Base-by-base conservation (phyloP, 1,140 invertebrate species). In the Calliopsis andreniformis region DNA sequence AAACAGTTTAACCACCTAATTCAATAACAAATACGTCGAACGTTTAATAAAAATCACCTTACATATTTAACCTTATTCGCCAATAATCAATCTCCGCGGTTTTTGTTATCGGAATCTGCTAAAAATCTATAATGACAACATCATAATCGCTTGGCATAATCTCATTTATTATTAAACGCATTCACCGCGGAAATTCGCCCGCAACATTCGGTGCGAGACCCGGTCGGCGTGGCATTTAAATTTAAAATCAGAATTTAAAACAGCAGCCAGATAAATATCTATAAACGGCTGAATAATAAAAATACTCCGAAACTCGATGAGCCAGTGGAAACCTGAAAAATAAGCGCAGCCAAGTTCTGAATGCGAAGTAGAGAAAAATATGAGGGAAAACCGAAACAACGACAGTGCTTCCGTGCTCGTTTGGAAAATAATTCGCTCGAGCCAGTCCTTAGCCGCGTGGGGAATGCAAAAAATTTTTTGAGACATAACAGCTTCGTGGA, bases 211-310 rank as follows among this genome's bases (percentile, higher is more conserved):
- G 12, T 2, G 25, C 28, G 35, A 49, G n/a, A 59, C 16, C 56
- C 8, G 20, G 18, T 3, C 28, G 7, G 8, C 23, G 2, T 18
- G 0, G 43, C 20, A 61, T 61, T 59, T 39, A 47, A 61, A 61
- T 49, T 49, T 61, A 49, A 70, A 70, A 67, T 67, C 32, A 16
- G 64, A 70, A 28, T 67, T 55, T 53, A 51, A 43, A 32, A 10
- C 39, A n/a, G 45, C 43, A 3, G 20, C 10, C 32, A 63, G 45
- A 49, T 23, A 64, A 30, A 32, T 64, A 72, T 59, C 51, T 64
- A 63, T 43, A 30, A 55, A 63, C 25, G 35, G 14, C 43, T 39
- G 25, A 73, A 53, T 63, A 63, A 56, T 64, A 73, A 67, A 67
- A 53, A 39, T 53, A n/a, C 23, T 32, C 4, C 1, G 64, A 51